Evolutionary conservation across 2,113 vertebrate genomes (phyloP).

Genomic region (Sinosuthora webbiana): DNA sequence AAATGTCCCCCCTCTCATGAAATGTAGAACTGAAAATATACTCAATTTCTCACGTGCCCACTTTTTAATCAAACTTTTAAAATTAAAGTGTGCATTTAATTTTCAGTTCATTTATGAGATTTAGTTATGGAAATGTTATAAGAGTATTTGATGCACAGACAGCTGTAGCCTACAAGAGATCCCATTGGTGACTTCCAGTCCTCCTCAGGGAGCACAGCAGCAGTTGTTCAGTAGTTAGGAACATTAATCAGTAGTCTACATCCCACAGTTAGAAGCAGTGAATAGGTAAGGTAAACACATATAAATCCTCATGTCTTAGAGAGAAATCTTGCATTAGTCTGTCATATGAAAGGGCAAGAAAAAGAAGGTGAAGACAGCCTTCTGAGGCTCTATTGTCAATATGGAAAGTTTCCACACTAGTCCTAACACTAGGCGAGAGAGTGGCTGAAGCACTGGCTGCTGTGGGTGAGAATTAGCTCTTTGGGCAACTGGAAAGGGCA

Average conservation of each 20-base stretch:
- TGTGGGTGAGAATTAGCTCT: not conserved
- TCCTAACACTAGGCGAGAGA: not conserved
- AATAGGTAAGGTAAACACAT: not conserved
- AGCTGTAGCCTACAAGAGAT: not conserved
- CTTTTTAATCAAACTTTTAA: not conserved
- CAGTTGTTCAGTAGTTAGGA: not conserved
- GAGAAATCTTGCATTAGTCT: not conserved
- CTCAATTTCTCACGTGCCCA: not conserved
- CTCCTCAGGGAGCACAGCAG: not conserved
- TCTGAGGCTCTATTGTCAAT: not conserved
- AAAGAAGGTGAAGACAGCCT: not conserved
- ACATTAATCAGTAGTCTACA: not conserved
- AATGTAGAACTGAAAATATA: not conserved
- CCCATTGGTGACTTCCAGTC: not conserved
- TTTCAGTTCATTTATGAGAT: not conserved
- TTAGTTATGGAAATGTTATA: not conserved
- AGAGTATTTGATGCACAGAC: not conserved
- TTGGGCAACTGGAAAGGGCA: not conserved
- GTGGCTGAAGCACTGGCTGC: not conserved
- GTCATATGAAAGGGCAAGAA: not conserved
- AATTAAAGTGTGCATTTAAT: not conserved
- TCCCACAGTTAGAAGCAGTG: not conserved
- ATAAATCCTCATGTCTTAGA: not conserved
- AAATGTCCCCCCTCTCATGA: not conserved
- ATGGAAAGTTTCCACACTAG: not conserved